phyloP scores from a whole-genome alignment of 2,797 vertebrate genomes.

The Hoplostethus mediterraneus region DNA sequence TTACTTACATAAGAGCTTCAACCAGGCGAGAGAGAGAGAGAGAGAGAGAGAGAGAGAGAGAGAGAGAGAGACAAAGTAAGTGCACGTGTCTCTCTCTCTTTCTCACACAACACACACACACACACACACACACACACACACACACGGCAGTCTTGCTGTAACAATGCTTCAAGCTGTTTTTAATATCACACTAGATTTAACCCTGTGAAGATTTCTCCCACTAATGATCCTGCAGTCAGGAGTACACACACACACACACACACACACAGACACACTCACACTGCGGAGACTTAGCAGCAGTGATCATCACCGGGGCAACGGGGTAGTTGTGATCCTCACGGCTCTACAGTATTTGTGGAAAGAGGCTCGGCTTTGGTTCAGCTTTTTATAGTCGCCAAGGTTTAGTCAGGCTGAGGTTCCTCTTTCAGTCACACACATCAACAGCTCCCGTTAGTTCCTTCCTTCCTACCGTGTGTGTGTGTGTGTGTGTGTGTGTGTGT shows the following conservation, averaged over 20 bases:
- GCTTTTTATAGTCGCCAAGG: slow-evolving; percentile 45
- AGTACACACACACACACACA: slow-evolving; percentile 16
- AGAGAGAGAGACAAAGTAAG: too few species aligned
- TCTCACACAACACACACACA: too few species aligned
- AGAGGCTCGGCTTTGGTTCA: slow-evolving; percentile 29
- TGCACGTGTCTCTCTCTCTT: too few species aligned
- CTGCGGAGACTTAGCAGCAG: slow-evolving; percentile 46
- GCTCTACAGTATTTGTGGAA: slow-evolving; percentile 59
- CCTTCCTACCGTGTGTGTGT: neutral
- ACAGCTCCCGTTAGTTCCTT: slow-evolving; percentile 29
- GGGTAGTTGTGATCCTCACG: slow-evolving; percentile 36
- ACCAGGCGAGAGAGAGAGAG: slow-evolving; percentile 10
- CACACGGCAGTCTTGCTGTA: too few species aligned
- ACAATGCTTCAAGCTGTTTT: neutral
- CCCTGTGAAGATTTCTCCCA: slow-evolving; percentile 39
- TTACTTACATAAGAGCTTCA: slow-evolving; percentile 71
- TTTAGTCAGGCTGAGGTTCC: slow-evolving; percentile 43
- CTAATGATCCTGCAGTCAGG: slow-evolving; percentile 44
- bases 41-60: too few species aligned
- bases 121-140: too few species aligned
- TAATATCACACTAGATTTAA: slow-evolving; percentile 37
- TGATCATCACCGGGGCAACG: slow-evolving; percentile 54
- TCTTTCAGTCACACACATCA: slow-evolving; percentile 24
- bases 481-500: slow-evolving; percentile 1
- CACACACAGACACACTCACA: slow-evolving; percentile 33